Conservation (phyloP, 2,113 vertebrate species). For the Plectropomus leopardus region DNA sequence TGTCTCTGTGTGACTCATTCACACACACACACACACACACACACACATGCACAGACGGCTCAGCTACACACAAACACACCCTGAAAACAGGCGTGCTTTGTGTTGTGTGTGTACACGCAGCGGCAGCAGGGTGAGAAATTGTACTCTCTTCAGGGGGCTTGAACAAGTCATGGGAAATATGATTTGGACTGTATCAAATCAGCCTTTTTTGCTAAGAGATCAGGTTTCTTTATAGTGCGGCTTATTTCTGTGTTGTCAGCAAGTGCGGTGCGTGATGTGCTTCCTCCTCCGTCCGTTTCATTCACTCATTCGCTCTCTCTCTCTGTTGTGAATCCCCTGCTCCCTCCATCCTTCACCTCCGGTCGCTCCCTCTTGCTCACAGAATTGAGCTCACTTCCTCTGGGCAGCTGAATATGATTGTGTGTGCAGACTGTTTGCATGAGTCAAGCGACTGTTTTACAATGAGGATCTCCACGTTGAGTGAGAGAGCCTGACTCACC, state of each 20-base stretch:
- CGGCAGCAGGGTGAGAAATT: constrained; percentile 71
- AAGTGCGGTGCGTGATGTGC: constrained; percentile 41
- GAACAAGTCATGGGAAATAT: constrained; percentile 58
- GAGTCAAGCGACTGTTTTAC: constrained; percentile 6
- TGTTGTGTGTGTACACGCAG: constrained; percentile 24
- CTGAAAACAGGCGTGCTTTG: constrained; percentile 25
- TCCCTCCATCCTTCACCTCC: constrained; percentile 4
- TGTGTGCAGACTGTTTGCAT: constrained; percentile 10
- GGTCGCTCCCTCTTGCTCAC: not conserved
- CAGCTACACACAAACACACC: constrained; percentile 23
- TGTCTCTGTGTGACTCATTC: constrained; percentile 21
- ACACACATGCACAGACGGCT: not conserved
- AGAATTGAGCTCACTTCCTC: constrained; percentile 16
- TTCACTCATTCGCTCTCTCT: constrained; percentile 25
- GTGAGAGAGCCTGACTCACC: not conserved
- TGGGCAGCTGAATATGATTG: not conserved
- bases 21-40: not conserved
- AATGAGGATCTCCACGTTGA: not conserved
- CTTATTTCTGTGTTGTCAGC: constrained; percentile 72
- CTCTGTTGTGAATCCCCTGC: not conserved
- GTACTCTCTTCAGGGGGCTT: constrained; percentile 56
- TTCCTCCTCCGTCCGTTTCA: constrained; percentile 24
- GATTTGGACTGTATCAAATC: constrained; percentile 70
- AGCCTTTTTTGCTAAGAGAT: constrained; percentile 62
- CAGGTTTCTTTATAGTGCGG: constrained; percentile 39